These are phyloP conservation scores for Cyphomyrus discorhynchus DNA, from an alignment of 2,113 vertebrate genomes.

Conservation along the genomic window DNA sequence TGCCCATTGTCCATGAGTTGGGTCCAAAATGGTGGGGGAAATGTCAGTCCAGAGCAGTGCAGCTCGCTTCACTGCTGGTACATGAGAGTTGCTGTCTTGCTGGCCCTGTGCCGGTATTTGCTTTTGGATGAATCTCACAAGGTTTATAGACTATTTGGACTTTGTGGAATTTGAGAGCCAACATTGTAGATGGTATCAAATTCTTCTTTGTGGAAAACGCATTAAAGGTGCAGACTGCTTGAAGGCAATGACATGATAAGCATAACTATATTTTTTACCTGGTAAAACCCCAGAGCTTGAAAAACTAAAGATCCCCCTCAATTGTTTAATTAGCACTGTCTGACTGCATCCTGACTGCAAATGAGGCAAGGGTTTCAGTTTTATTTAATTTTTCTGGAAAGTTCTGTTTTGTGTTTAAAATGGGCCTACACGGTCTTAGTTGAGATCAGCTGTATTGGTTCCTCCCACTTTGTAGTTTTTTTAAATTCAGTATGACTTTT, in stretches of 20 bases:
- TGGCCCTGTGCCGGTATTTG: not conserved
- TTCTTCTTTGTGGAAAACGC: not conserved
- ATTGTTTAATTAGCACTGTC: not conserved
- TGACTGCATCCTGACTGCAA: not conserved
- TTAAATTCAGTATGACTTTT: not conserved
- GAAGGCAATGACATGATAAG: not conserved
- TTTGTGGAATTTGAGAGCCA: not conserved
- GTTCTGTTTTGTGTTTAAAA: not conserved
- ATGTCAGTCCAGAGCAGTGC: not conserved
- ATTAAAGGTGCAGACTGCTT: not conserved
- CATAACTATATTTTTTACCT: not conserved
- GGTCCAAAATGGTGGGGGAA: not conserved
- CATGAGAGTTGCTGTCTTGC: not conserved
- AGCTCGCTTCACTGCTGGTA: not conserved
- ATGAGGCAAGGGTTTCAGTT: not conserved
- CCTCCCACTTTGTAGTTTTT: not conserved
- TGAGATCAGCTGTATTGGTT: not conserved
- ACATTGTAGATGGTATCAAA: not conserved
- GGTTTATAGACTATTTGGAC: not conserved
- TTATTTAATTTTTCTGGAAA: not conserved
- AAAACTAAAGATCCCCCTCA: not conserved
- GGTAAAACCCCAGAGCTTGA: not conserved
- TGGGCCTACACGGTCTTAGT: not conserved
- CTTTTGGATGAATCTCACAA: not conserved
- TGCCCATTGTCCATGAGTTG: not conserved